phyloP scores from a whole-genome alignment of 2,888 invertebrate genomes.

The Drosophila lacicola region DNA sequence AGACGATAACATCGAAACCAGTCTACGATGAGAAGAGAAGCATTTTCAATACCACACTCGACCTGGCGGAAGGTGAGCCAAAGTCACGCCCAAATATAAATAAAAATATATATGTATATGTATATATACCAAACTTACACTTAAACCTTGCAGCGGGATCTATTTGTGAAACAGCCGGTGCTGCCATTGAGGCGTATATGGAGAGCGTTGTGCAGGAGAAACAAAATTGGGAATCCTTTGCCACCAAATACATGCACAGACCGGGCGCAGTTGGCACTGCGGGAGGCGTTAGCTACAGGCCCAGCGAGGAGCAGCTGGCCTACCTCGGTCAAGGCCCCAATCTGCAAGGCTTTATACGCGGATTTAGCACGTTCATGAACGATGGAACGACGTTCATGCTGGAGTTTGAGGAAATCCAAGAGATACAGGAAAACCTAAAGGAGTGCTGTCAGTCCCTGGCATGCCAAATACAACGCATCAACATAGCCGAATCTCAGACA shows the following conservation, averaged over 20 bases:
- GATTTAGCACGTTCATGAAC: conserved; percentile 66
- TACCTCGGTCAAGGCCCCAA: conserved; percentile 69
- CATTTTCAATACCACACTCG: conserved; percentile 31
- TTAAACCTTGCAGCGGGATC: conserved; percentile 4
- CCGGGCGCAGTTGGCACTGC: conserved; percentile 1
- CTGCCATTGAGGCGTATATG: conserved; percentile 40
- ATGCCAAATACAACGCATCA: conserved; percentile 24
- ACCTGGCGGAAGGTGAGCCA: conserved; percentile 7
- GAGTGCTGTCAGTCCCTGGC: conserved; percentile 49
- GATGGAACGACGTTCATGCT: conserved; percentile 62
- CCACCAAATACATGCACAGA: conserved; percentile 8
- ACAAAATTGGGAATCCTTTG: conserved; percentile 60
- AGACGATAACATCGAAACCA: conserved; percentile 17
- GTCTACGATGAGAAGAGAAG: conserved; percentile 8
- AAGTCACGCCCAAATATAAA: not conserved
- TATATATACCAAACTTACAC: too few relatives aligned
- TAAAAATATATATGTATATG: not conserved
- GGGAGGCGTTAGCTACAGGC: conserved; percentile 8
- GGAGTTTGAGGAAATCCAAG: conserved; percentile 60
- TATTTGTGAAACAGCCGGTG: not conserved
- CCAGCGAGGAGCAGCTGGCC: conserved; percentile 68
- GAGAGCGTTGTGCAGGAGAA: conserved; percentile 57
- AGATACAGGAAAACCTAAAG: conserved; percentile 56
- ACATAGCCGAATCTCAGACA: conserved; percentile 46
- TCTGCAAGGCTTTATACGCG: conserved; percentile 68